phyloP scores from a whole-genome alignment of 1,140 invertebrate genomes.

The Aphelenchoides fujianensis region DNA sequence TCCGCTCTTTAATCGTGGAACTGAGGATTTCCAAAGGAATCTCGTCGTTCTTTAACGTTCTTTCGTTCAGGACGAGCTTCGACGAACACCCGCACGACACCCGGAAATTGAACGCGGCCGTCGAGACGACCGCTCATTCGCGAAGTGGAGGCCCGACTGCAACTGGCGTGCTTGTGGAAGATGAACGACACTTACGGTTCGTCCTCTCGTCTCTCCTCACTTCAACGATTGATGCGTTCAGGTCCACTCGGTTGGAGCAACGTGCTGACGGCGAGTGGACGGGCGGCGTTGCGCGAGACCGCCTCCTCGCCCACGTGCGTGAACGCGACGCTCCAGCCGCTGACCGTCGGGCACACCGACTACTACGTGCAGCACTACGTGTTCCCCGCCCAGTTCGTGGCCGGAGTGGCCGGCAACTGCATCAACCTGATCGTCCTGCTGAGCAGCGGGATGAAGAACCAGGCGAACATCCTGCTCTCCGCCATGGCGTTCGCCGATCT shows the following conservation, averaged over 20 bases:
- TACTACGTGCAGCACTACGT: conserved; percentile 51
- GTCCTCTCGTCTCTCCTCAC: too few species aligned
- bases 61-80: too few species aligned
- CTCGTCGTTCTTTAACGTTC: too few species aligned
- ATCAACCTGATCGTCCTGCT: conserved; percentile 50
- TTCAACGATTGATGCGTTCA: too few species aligned
- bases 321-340: background rate
- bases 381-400: conserved; percentile 51
- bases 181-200: too few species aligned
- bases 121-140: too few species aligned
- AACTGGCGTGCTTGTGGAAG: too few species aligned
- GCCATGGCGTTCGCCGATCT: conserved; percentile 56
- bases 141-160: too few species aligned
- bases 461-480: conserved; percentile 52
- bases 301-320: background rate
- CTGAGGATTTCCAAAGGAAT: too few species aligned
- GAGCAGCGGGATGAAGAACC: conserved; percentile 53
- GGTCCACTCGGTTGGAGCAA: background rate
- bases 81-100: too few species aligned
- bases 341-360: conserved; percentile 32
- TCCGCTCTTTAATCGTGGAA: too few species aligned
- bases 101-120: too few species aligned
- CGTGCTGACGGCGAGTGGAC: background rate
- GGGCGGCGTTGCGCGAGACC: background rate
- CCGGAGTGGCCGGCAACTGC: conserved; percentile 50